Conservation (phyloP, 2,797 vertebrate genomes). For the Helarctos malayanus region DNA sequence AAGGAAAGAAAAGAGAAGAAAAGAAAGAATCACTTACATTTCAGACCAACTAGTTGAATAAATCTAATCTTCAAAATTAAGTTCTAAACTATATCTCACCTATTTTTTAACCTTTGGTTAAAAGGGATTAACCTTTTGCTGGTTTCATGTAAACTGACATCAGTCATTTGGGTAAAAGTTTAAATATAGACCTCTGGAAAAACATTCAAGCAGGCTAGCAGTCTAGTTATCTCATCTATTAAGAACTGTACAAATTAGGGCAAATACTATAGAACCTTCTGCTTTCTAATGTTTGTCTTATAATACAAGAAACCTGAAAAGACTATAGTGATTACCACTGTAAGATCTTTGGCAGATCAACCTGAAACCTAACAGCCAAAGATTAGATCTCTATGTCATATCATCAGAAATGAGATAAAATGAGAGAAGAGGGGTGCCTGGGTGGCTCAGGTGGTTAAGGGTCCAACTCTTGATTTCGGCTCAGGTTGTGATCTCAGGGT, state of each 20-base stretch:
- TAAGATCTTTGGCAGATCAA: not conserved
- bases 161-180: not conserved
- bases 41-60: not conserved
- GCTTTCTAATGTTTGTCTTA: not conserved
- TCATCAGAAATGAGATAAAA: constrained; percentile 25
- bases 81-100: not conserved
- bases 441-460: not conserved
- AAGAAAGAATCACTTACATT: not conserved
- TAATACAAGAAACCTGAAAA: not conserved
- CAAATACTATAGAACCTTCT: not conserved
- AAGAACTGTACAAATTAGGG: not conserved
- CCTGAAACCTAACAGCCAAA: not conserved
- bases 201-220: not conserved
- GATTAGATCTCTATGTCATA: not conserved
- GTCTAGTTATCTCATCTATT: not conserved
- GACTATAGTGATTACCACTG: not conserved
- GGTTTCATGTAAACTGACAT: not conserved
- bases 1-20: not conserved
- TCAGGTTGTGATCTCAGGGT: not conserved
- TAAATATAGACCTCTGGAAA: constrained; percentile 21
- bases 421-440: not conserved
- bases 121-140: not conserved
- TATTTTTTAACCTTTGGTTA: not conserved
- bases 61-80: not conserved
- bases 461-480: not conserved